These are phyloP conservation scores for Apistogramma diplotaenia DNA, from an alignment of 2,113 vertebrate genomes.

Conservation along the genomic window DNA sequence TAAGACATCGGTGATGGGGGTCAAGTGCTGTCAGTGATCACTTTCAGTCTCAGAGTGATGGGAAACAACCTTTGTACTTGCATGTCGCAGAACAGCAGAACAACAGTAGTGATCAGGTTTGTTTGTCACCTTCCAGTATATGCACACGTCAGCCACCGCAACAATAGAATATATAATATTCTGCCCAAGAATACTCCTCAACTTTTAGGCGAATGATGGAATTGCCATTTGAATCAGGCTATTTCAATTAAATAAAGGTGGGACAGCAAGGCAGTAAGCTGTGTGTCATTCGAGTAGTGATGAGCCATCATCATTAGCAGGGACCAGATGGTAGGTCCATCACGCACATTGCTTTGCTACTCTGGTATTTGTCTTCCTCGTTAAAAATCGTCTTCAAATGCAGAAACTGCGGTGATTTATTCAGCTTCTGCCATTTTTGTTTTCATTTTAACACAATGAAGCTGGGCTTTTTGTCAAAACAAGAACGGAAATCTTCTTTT, in stretches of 20 bases:
- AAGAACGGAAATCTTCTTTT: not conserved
- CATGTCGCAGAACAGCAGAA: not conserved
- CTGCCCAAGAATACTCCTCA: not conserved
- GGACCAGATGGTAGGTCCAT: constrained; percentile 60
- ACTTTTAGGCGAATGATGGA: not conserved
- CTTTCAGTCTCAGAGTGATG: not conserved
- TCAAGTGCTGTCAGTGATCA: not conserved
- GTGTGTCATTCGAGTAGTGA: constrained; percentile 37
- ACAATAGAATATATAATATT: not conserved
- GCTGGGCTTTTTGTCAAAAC: not conserved
- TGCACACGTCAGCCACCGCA: not conserved
- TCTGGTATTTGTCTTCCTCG: constrained; percentile 47
- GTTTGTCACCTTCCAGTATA: not conserved
- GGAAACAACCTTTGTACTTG: not conserved
- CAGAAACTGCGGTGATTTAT: not conserved
- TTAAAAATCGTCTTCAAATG: constrained; percentile 28
- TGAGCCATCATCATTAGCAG: constrained; percentile 52
- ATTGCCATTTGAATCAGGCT: not conserved
- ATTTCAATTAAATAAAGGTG: not conserved
- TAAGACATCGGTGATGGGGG: constrained; percentile 6
- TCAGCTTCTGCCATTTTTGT: not conserved
- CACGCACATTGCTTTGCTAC: constrained; percentile 54
- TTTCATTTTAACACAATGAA: not conserved
- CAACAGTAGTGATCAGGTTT: not conserved
- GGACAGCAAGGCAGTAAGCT: constrained; percentile 28